A percentile compares a stretch with the other conserved stretches of the same genome.
These are phyloP conservation scores for Sceloporus undulatus DNA, from an alignment of 2,113 vertebrate species.

Conservation along the genomic window DNA sequence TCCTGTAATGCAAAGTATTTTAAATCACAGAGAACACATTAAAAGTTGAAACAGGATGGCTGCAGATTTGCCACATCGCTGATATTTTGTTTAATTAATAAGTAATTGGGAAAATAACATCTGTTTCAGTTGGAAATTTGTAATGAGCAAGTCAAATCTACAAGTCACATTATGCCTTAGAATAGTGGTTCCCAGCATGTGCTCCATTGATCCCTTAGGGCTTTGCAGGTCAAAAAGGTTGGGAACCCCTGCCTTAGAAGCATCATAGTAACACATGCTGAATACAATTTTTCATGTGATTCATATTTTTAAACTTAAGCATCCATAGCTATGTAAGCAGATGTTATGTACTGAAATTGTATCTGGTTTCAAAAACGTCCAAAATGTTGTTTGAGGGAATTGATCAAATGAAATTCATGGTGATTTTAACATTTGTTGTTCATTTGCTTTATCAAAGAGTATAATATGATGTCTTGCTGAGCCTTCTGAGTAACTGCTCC, in stretches of 20 bases:
- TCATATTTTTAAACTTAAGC: constrained; percentile 12
- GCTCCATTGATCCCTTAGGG: too few relatives aligned
- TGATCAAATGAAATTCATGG: neutral
- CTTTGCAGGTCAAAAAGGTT: too few relatives aligned
- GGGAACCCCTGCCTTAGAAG: neutral
- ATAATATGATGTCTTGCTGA: neutral
- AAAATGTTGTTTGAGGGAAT: neutral
- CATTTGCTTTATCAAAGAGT: constrained; percentile 3
- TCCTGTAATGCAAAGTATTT: neutral
- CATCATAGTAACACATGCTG: neutral
- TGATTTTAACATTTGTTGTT: neutral
- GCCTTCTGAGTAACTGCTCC: neutral
- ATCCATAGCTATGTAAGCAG: neutral
- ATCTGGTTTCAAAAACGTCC: neutral
- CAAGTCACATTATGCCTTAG: too few relatives aligned
- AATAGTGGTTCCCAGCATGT: too few relatives aligned
- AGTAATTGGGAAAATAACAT: neutral
- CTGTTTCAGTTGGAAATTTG: neutral
- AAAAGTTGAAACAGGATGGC: neutral
- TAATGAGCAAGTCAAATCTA: too few relatives aligned
- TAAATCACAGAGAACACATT: neutral
- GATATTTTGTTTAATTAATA: neutral
- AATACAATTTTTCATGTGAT: neutral
- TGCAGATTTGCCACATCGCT: neutral
- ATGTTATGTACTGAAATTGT: neutral